These are phyloP conservation scores for Chelmon rostratus DNA, from an alignment of 2,797 vertebrate species.

Conservation along the genomic window DNA sequence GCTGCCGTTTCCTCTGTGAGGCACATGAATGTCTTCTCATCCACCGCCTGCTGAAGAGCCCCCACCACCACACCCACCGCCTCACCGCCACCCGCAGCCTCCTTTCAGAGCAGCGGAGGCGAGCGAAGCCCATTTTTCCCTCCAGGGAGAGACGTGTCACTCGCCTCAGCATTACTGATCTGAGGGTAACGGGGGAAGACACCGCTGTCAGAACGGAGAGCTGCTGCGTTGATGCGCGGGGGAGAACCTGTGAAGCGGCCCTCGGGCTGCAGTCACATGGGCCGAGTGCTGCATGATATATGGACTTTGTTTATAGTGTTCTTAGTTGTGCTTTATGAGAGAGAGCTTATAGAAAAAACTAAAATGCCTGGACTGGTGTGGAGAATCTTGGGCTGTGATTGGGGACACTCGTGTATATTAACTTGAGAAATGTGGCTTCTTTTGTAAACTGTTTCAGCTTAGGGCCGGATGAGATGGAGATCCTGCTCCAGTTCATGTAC, in stretches of 20 bases:
- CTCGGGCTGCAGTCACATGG: slow-evolving; percentile 40
- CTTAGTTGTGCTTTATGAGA: background rate
- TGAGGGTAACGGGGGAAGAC: slow-evolving; percentile 66
- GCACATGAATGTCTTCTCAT: slow-evolving; percentile 32
- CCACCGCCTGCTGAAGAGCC: slow-evolving; percentile 9
- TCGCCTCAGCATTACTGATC: slow-evolving; percentile 51
- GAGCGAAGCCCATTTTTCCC: slow-evolving; percentile 43
- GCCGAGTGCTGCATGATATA: slow-evolving; percentile 33
- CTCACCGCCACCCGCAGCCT: slow-evolving; percentile 15
- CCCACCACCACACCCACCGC: background rate
- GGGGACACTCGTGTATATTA: background rate
- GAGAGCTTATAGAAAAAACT: background rate
- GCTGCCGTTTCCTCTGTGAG: slow-evolving; percentile 11
- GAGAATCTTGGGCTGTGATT: background rate
- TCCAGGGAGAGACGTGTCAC: slow-evolving; percentile 49
- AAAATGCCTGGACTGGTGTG: background rate
- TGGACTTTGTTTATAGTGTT: slow-evolving; percentile 21
- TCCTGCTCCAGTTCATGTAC: slow-evolving; percentile 95
- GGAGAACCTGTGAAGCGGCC: slow-evolving; percentile 40
- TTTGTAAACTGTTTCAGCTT: slow-evolving; percentile 83
- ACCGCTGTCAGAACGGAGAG: slow-evolving; percentile 53
- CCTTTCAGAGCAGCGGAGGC: slow-evolving; percentile 24
- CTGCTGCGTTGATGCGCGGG: slow-evolving; percentile 10
- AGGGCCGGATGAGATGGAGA: slow-evolving; percentile 90
- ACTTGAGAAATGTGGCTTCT: background rate